Conservation (phyloP, 2,113 vertebrate genomes). For the Tichodroma muraria region DNA sequence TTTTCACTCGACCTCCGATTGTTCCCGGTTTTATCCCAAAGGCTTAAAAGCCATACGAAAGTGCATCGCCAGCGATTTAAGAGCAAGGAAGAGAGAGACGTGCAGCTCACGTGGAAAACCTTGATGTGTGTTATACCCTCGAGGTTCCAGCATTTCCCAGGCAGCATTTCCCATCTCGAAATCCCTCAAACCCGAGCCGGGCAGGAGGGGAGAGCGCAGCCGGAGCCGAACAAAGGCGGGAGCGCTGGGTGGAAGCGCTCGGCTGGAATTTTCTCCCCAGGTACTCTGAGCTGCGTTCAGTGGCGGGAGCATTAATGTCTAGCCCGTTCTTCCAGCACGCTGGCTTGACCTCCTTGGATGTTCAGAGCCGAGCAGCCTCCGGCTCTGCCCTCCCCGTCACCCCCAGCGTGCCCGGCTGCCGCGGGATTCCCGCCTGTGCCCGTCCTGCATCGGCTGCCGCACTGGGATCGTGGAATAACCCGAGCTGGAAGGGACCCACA, state of each 20-base stretch:
- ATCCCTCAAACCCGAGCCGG: neutral
- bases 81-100: neutral
- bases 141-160: neutral
- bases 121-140: neutral
- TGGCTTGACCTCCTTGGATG: neutral
- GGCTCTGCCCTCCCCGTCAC: neutral
- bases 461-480: neutral
- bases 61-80: neutral
- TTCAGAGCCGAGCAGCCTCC: fast-evolving
- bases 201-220: neutral
- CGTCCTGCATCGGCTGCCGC: fast-evolving
- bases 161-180: neutral
- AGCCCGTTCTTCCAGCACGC: neutral
- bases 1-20: conserved; percentile 25
- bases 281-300: neutral
- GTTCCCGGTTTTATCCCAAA: conserved; percentile 19
- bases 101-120: neutral
- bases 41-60: neutral
- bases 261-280: neutral
- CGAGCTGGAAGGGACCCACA: neutral
- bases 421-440: fast-evolving
- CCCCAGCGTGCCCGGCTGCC: neutral
- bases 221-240: neutral
- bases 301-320: neutral
- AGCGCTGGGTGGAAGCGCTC: neutral